Conservation (phyloP, 2,888 invertebrate species). For the Caenorhabditis plicata region DNA sequence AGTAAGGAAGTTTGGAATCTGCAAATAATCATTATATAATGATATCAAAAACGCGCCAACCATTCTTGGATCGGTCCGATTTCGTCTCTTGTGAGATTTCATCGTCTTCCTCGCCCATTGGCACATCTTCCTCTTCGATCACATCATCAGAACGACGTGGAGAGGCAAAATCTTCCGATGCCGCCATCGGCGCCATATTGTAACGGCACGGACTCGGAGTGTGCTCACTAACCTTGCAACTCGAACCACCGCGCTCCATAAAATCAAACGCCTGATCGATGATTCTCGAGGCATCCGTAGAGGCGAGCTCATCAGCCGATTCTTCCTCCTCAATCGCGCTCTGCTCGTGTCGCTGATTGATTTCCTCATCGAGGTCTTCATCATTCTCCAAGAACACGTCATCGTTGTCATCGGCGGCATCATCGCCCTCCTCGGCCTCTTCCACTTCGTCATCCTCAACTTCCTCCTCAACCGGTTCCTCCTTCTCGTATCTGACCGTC, state of each 20-base stretch:
- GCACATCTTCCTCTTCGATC: constrained; percentile 20
- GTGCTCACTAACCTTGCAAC: constrained; percentile 14
- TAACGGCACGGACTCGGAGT: constrained; percentile 22
- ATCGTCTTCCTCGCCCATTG: constrained; percentile 3
- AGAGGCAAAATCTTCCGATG: constrained; percentile 1
- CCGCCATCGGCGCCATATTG: constrained; percentile 13
- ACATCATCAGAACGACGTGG: constrained; percentile 2
- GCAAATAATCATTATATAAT: too few species aligned
- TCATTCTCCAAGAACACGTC: constrained; percentile 5
- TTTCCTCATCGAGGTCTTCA: neutral
- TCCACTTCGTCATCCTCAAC: constrained; percentile 7
- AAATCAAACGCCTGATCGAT: constrained; percentile 49
- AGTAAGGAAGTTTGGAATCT: constrained; percentile 26
- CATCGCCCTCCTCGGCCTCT: constrained; percentile 2
- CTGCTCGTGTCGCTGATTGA: constrained; percentile 2
- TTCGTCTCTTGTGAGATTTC: constrained; percentile 1
- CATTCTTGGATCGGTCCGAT: too few species aligned
- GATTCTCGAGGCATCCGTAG: constrained; percentile 31
- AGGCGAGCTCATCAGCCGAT: constrained; percentile 4
- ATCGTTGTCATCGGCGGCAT: constrained; percentile 1
- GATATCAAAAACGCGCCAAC: too few species aligned
- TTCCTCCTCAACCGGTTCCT: neutral
- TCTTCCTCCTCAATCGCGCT: constrained; percentile 5
- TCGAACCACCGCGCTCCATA: constrained; percentile 23
- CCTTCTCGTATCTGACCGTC: constrained; percentile 6